phyloP scores from a whole-genome alignment of 2,113 vertebrate species.

The Daphoenositta chrysoptera region DNA sequence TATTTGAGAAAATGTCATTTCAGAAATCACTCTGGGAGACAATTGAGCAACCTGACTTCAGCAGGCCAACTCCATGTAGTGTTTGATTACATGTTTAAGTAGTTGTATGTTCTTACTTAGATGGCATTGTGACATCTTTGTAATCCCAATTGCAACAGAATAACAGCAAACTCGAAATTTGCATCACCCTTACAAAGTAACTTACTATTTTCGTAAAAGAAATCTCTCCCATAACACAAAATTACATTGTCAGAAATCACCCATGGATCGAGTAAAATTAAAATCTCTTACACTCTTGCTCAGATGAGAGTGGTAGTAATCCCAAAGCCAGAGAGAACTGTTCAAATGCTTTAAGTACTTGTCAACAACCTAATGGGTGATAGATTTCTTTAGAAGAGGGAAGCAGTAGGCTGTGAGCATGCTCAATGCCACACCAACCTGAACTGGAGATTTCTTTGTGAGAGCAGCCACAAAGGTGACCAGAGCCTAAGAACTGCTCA shows the following conservation, averaged over 20 bases:
- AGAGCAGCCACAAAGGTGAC: constrained; percentile 9
- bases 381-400: not conserved
- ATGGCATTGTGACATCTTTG: not conserved
- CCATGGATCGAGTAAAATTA: not conserved
- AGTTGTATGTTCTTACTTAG: not conserved
- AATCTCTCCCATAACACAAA: not conserved
- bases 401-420: constrained; percentile 19
- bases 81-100: not conserved
- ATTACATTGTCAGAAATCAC: not conserved
- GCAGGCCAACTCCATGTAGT: rapidly evolving
- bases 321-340: not conserved
- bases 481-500: not conserved
- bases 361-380: not conserved
- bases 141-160: not conserved
- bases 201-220: not conserved
- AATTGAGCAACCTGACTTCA: not conserved
- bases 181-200: not conserved
- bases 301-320: not conserved
- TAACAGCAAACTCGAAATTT: not conserved
- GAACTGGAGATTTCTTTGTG: not conserved
- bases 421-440: not conserved
- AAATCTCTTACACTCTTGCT: not conserved
- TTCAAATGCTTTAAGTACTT: constrained; percentile 11
- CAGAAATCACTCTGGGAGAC: not conserved
- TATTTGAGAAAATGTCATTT: not conserved